Conservation (phyloP, 2,797 vertebrate genomes). For the Coranthus polyacanthus region DNA sequence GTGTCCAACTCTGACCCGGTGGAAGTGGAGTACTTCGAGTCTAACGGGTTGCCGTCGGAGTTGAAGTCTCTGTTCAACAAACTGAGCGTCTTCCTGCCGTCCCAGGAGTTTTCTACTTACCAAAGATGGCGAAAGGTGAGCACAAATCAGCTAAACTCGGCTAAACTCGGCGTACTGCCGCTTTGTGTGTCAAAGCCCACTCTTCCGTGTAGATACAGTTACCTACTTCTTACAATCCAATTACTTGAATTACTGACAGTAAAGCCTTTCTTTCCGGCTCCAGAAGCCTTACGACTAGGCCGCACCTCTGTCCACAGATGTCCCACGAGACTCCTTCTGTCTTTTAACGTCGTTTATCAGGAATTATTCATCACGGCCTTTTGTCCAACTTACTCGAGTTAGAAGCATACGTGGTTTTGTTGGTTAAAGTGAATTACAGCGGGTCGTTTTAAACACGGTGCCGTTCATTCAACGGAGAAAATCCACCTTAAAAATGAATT, state of each 20-base stretch:
- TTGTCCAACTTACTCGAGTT: too few relatives aligned
- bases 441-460: not conserved
- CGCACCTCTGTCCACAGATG: slow-evolving; percentile 22
- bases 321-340: accelerated
- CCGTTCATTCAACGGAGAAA: not conserved
- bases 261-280: slow-evolving; percentile 11
- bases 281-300: slow-evolving; percentile 68
- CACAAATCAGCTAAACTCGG: accelerated
- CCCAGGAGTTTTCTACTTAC: slow-evolving; percentile 92
- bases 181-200: not conserved
- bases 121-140: slow-evolving; percentile 90
- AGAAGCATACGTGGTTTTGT: too few relatives aligned
- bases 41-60: slow-evolving; percentile 90
- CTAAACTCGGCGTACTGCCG: accelerated
- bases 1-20: slow-evolving; percentile 85
- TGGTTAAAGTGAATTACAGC: not conserved
- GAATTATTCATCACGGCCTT: too few relatives aligned
- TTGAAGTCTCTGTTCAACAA: slow-evolving; percentile 90
- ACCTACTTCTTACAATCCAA: not conserved
- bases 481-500: slow-evolving; percentile 43
- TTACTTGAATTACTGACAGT: not conserved
- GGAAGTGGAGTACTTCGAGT: slow-evolving; percentile 95
- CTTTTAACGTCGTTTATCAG: not conserved
- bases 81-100: slow-evolving; percentile 92
- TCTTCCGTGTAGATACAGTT: not conserved